Evolutionary conservation across 2,888 invertebrate species (phyloP).

Genomic region (Standfussiana lucernea): DNA sequence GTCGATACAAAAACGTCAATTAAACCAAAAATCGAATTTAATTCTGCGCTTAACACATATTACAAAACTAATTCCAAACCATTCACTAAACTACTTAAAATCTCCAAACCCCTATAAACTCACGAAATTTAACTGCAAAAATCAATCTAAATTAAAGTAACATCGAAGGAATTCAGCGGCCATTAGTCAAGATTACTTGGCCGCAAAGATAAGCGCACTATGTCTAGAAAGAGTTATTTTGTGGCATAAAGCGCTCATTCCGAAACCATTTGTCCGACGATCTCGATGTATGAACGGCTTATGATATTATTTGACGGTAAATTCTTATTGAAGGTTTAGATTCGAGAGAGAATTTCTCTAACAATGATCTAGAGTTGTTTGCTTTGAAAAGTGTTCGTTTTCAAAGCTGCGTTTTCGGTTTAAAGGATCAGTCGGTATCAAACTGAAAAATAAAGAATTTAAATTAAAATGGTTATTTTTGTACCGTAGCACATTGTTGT

Average conservation of each 20-base stretch:
- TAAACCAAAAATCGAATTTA: not conserved
- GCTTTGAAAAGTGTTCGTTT: not conserved
- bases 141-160: slow-evolving; percentile 68
- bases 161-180: slow-evolving; percentile 54
- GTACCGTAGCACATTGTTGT: not conserved
- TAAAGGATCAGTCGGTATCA: not conserved
- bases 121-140: slow-evolving; percentile 50
- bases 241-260: slow-evolving; percentile 61
- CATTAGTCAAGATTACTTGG: slow-evolving; percentile 65
- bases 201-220: slow-evolving; percentile 59
- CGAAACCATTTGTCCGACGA: slow-evolving; percentile 58
- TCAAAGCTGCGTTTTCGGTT: not conserved
- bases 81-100: not conserved
- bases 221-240: slow-evolving; percentile 60
- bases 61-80: not conserved
- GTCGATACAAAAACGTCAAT: not conserved
- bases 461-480: not conserved
- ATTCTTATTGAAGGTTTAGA: slow-evolving; percentile 50
- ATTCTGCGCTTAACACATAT: not conserved
- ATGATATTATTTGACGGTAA: slow-evolving; percentile 57
- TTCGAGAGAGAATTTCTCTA: not conserved
- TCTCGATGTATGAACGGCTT: slow-evolving; percentile 53
- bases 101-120: slow-evolving; percentile 19
- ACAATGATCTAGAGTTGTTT: slow-evolving; percentile 15
- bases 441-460: not conserved